Evolutionary conservation across 2,797 vertebrate species (phyloP).

Genomic region (Periophthalmus magnuspinnatus): DNA sequence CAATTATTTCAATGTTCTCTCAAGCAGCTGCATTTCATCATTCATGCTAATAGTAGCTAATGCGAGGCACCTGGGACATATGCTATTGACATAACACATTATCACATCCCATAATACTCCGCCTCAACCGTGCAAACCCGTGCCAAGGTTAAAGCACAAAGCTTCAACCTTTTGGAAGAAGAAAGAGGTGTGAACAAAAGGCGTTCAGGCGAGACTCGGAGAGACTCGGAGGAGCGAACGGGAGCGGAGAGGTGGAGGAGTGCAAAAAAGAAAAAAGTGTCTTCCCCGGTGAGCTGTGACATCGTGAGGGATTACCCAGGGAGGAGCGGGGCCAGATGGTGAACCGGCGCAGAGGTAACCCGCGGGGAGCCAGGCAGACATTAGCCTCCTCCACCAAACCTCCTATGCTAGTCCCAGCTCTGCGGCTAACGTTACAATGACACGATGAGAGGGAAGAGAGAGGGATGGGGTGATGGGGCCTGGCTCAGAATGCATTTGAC

Average conservation of each 20-base stretch:
- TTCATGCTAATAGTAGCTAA: neutral
- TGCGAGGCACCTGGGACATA: neutral
- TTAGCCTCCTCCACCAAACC: constrained; percentile 71
- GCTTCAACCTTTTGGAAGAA: constrained; percentile 53
- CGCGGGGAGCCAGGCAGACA: constrained; percentile 51
- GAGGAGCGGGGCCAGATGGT: constrained; percentile 74
- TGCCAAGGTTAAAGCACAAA: constrained; percentile 66
- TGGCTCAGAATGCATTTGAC: too few relatives aligned
- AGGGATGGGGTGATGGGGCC: too few relatives aligned
- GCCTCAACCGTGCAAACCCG: constrained; percentile 42
- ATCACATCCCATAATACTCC: neutral
- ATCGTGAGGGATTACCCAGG: constrained; percentile 73
- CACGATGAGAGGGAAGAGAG: constrained; percentile 20
- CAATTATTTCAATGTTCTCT: neutral
- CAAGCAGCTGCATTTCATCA: neutral
- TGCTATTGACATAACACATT: constrained; percentile 2
- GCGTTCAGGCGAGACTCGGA: constrained; percentile 30
- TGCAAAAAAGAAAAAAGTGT: constrained; percentile 42
- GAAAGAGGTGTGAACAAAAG: constrained; percentile 44
- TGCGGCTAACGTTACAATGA: constrained; percentile 74
- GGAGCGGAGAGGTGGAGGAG: constrained; percentile 51
- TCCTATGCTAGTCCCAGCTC: constrained; percentile 67
- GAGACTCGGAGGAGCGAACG: constrained; percentile 20
- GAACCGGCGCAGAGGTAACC: constrained; percentile 65
- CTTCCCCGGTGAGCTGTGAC: constrained; percentile 72